Percentiles rank a stretch among this genome's conserved stretches.
phyloP scores from a whole-genome alignment of 2,888 invertebrate genomes.

The Chalcosyrphus nemorum region DNA sequence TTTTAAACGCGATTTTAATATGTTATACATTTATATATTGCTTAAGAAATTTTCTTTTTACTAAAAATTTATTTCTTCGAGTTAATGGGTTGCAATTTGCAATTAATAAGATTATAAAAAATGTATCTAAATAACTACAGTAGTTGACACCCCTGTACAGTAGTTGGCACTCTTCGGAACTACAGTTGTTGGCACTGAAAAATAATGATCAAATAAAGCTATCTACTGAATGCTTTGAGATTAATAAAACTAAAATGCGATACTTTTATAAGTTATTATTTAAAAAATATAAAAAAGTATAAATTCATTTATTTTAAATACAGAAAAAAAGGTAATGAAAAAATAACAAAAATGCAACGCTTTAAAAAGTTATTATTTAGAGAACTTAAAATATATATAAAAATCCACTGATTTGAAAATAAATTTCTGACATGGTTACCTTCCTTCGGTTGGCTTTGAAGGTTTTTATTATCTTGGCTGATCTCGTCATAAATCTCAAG shows the following conservation, averaged over 20 bases:
- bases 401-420: not conserved
- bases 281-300: constrained; percentile 3
- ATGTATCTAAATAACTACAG: not conserved
- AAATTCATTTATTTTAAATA: not conserved
- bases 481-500: not conserved
- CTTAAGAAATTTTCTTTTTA: not conserved
- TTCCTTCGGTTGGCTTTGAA: constrained; percentile 2
- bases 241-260: not conserved
- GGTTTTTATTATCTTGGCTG: constrained; percentile 6
- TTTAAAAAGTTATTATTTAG: not conserved
- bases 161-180: constrained; percentile 6
- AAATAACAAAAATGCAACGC: not conserved
- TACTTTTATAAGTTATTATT: not conserved
- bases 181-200: not conserved
- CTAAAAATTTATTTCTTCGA: not conserved
- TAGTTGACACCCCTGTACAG: not conserved
- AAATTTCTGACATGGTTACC: not conserved
- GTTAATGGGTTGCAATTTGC: constrained; percentile 1
- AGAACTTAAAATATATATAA: not conserved
- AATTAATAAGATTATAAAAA: not conserved
- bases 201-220: constrained; percentile 1
- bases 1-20: not conserved
- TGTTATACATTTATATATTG: constrained; percentile 1
- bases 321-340: constrained; percentile 1
- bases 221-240: not conserved